Evolutionary conservation across 1,140 invertebrate genomes (phyloP), one percentile per base, ranked within the genome.

Genomic region (Hermatobates lingyangjiaoensis): DNA sequence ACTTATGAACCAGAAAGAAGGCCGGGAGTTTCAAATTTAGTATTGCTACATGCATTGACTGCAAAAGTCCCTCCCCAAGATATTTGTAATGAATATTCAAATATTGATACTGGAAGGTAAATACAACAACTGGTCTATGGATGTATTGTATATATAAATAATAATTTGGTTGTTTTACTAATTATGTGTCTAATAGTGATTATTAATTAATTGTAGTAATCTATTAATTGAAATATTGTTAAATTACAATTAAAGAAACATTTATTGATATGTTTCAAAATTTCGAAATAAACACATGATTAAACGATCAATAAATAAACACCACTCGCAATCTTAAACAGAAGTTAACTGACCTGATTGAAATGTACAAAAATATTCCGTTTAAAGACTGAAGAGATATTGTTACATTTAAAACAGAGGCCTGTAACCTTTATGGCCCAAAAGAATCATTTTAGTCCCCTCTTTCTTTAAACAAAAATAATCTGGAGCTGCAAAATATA

Each of bases 21-120:
- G 52, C 86, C 88, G 0, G 92, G 87, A 15, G 80, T 97, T 20
- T 74, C 88, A 15, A 96, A 95, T 72, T 68, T 98, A 7, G 74
- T 98, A 54, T 69, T 71, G 45, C 83, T 98, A 53, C 87, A 95
- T 69, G 80, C 82, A 27, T 66, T 83, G 39, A 67, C 86, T 1
- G 79, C 75, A 24, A 80, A 77, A 23, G 70, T 77, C 64, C 65
- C 72, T n/a, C 68, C 75, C 1, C 74, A 84, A 54, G 71, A 81
- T 52, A 82, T 91, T 56, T 80, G 80, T 60, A 64, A 74, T 50
- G 77, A 90, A 65, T 72, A 69, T 21, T 61, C 68, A 54, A 65
- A 68, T 14, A 56, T 90, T 15, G 77, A 84, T 61, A 95, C 89
- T 39, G 83, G 73, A 58, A 66, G 78, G 69, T 77, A 67, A 66